phyloP scores from a whole-genome alignment of 2,113 vertebrate species.

The Nicator chloris region DNA sequence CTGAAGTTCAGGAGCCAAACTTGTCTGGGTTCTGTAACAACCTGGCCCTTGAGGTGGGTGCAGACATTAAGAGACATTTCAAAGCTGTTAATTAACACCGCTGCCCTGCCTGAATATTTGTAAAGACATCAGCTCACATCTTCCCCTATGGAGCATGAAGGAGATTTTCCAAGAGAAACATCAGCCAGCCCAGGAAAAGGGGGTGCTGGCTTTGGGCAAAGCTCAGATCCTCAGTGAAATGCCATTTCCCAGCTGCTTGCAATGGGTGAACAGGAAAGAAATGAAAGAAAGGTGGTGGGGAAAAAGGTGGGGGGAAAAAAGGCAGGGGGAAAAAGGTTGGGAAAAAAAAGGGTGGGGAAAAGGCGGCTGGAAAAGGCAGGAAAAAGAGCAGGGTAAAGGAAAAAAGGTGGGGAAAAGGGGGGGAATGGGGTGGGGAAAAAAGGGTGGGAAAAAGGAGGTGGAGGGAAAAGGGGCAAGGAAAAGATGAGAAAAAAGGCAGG shows the following conservation, averaged over 20 bases:
- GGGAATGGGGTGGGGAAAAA: not conserved
- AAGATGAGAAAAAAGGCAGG: not conserved
- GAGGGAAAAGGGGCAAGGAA: no score
- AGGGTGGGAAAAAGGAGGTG: not conserved
- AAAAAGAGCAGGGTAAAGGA: not conserved
- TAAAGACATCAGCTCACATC: not conserved
- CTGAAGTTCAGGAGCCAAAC: not conserved
- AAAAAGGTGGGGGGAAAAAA: not conserved
- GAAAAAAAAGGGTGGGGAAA: not conserved
- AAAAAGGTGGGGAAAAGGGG: not conserved
- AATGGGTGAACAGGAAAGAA: not conserved
- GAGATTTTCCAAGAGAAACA: not conserved
- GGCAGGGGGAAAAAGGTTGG: not conserved
- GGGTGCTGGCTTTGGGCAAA: not conserved
- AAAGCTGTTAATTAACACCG: not conserved
- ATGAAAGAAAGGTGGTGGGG: not conserved
- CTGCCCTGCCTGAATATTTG: not conserved
- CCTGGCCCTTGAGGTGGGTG: not conserved
- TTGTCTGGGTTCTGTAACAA: no score
- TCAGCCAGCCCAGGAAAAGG: not conserved
- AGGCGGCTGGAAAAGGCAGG: rapidly evolving
- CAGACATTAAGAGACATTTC: not conserved
- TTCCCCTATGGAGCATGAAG: not conserved
- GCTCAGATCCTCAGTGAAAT: not conserved
- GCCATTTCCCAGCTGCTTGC: not conserved